These are phyloP conservation scores for Ectemnius continuus DNA, from an alignment of 2,888 invertebrate genomes.

Conservation along the genomic window DNA sequence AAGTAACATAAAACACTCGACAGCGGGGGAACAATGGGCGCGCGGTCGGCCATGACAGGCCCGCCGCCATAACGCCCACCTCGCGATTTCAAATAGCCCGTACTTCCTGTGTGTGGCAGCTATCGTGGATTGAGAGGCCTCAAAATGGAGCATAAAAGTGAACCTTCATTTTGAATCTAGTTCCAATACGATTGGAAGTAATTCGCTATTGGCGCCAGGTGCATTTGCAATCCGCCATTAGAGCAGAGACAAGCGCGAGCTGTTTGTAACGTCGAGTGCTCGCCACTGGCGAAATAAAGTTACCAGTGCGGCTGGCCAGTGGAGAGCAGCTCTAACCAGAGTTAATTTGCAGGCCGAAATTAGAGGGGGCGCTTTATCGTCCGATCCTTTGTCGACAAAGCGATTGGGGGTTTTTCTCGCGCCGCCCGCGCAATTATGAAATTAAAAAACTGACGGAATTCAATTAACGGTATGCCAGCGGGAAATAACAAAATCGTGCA, in stretches of 20 bases:
- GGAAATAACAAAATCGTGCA: conserved; percentile 2
- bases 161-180: too few relatives aligned
- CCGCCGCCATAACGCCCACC: too few relatives aligned
- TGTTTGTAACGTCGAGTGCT: not conserved
- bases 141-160: too few relatives aligned
- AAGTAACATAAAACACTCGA: too few relatives aligned
- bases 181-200: too few relatives aligned
- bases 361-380: not conserved
- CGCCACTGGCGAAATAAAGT: not conserved
- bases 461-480: not conserved
- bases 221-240: too few relatives aligned
- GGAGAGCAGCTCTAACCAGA: not conserved
- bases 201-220: too few relatives aligned
- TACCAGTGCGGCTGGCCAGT: not conserved
- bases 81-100: too few relatives aligned
- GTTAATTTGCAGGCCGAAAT: not conserved
- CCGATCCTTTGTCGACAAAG: conserved; percentile 7
- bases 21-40: too few relatives aligned
- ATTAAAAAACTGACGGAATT: conserved; percentile 6
- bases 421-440: not conserved
- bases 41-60: too few relatives aligned
- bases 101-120: too few relatives aligned
- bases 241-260: not conserved
- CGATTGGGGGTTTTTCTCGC: not conserved
- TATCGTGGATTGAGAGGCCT: too few relatives aligned